Evolutionary conservation across 2,888 invertebrate genomes (phyloP).

Genomic region (Megamerina dolium): DNA sequence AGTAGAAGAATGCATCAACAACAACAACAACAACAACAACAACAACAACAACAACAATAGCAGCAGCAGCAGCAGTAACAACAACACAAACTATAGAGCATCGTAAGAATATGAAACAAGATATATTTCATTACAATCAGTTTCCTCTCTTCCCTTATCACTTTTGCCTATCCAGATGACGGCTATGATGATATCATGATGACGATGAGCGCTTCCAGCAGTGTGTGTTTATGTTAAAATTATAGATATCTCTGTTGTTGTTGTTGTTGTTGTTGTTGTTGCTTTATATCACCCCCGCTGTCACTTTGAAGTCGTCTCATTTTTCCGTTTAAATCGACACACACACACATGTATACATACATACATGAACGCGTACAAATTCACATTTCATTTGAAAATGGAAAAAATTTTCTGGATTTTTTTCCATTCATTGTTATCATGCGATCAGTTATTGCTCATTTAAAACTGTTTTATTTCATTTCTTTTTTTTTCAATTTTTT

Average conservation of each 20-base stretch:
- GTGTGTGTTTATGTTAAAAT: neutral
- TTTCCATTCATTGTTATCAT: neutral
- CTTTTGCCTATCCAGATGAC: too few relatives aligned
- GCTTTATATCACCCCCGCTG: slow-evolving; percentile 10
- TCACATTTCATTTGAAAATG: too few relatives aligned
- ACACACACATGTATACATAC: too few relatives aligned
- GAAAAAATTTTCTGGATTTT: too few relatives aligned
- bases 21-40: slow-evolving; percentile 6
- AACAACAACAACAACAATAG: slow-evolving; percentile 4
- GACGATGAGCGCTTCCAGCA: too few relatives aligned
- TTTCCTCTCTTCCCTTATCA: too few relatives aligned
- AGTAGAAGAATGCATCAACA: too few relatives aligned
- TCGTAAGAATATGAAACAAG: too few relatives aligned
- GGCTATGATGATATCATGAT: too few relatives aligned
- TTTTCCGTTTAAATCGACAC: slow-evolving; percentile 9
- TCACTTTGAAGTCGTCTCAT: slow-evolving; percentile 13
- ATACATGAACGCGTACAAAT: too few relatives aligned
- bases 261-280: neutral
- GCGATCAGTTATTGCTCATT: slow-evolving; percentile 6
- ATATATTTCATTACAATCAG: too few relatives aligned
- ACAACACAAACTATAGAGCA: neutral
- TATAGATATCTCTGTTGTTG: neutral
- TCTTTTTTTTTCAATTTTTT: neutral
- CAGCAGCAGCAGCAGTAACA: neutral
- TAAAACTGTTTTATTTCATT: neutral